Base-by-base conservation (phyloP, 2,888 invertebrate species). In the Mesorhabditis sp. region DNA sequence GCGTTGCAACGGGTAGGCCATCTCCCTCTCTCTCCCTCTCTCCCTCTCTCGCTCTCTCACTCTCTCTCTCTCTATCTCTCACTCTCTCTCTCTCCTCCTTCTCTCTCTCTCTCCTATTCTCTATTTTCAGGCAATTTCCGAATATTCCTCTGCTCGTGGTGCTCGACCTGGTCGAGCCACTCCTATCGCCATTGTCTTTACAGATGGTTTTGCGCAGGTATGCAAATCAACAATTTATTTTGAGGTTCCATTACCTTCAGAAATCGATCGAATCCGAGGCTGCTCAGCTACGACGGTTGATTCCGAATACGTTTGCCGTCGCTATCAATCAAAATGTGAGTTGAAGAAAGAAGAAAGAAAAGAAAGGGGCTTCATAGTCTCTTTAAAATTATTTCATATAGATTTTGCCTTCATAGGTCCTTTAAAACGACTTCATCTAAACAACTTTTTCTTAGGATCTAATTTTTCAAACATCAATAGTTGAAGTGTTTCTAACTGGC, bases 101-200 rank as follows among this genome's bases (percentile, higher is more conserved):
- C 4, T 66, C 43, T 44, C 3, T 43, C 42, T 65, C 45, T 41
- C 1, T 6, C 13, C 7, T 43, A 62, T 2, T 15, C 15, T 66
- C 15, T 45, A 4, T 45, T 43, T 75, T 67, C 67, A 80, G 80
- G 80, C 79, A 1, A 70, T 74, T 0, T 45, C 67, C 4, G 82
- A 82, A 64, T 83, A 76, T 66, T 69, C 72, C 4, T 50, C 71
- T 4, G 66, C 68, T 0, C 68, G 68, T 43, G 79, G 82, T 44
- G 81, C 82, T 4, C 75, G 82, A 5, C 77, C 75, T 2, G 73
- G 74, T 10, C 63, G 66, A 5, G 82, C 82, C 15, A 68, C 65
- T 6, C 78, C 83, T 2, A 64, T 82, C n/a, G 83, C 77, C 3
- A 69, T 82, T 41, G 68, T 82, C 67, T 78, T 82, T 74, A 82